Base-by-base conservation (phyloP, 2,113 vertebrate species). In the Cyrtonyx montezumae region DNA sequence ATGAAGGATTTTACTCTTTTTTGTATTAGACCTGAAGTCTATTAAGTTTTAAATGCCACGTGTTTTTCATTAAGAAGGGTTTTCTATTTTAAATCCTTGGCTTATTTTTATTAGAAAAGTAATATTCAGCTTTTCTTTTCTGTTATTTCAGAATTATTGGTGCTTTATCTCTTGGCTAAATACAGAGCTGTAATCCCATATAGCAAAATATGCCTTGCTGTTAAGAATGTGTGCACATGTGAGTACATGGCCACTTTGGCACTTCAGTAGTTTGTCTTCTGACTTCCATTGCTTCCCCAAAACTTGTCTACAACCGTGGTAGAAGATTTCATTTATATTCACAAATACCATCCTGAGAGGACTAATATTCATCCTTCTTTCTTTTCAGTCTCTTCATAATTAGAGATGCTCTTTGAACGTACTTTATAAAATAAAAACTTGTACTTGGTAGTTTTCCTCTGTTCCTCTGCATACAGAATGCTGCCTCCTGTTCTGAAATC, bases 41-140 rank as follows among this genome's bases (percentile, higher is more conserved):
- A 84, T 96, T 91, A 92, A 89, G 67, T 97, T 96, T 94, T 92
- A 95, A 95, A 95, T 96, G 70, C 73, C 93, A 92, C 96, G 92
- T 96, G 51, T 82, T 92, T 95, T 96, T 95, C 88, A 96, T 97
- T 96, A 95, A 79, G 95, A 93, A 75, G 79, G 87, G 55, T 91
- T 95, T 97, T 81, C 90, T 83, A 0, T 81, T 92, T 90, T 77
- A 93, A 97, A 84, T 91, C 87, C 90, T 74, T 83, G 74, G 62
- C 51, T 96, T 84, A 73, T 53, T 95, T 89, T 91, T 91, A 94
- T 85, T 85, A 84, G 68, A 91, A 84, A 93, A 87, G 73, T 82
- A 76, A 90, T 94, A 93, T 76, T 93, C 34, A 65, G 80, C 26
- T 79, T 34, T 49, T 68, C 26, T 79, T 34, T 49, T 65, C 19